These are phyloP conservation scores for Sternotherus odoratus DNA, from an alignment of 2,797 vertebrate genomes.

Conservation along the genomic window DNA sequence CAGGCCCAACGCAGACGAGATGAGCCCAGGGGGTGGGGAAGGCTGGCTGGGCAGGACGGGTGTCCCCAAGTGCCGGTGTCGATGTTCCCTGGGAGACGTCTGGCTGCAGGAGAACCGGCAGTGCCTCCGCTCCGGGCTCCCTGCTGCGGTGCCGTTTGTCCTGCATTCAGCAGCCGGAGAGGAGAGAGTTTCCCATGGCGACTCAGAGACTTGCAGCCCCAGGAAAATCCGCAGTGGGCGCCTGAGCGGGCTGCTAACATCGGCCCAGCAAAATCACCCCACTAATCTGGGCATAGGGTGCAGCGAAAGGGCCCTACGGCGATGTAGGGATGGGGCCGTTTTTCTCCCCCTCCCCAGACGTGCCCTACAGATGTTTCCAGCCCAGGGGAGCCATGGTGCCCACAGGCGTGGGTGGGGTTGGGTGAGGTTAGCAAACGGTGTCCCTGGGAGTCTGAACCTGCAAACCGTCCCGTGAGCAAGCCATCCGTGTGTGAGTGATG, in stretches of 20 bases:
- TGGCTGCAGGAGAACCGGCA: not conserved
- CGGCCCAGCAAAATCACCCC: not conserved
- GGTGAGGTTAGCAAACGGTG: not conserved
- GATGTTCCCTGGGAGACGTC: not conserved
- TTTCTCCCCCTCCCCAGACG: too few species aligned
- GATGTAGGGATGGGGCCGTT: too few species aligned
- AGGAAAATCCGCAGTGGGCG: not conserved
- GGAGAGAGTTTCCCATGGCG: not conserved
- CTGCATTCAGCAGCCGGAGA: not conserved
- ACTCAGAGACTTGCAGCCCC: rapidly evolving
- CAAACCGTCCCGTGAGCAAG: not conserved
- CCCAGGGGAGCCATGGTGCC: too few species aligned
- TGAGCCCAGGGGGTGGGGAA: not conserved
- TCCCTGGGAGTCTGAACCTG: not conserved
- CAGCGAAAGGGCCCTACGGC: too few species aligned
- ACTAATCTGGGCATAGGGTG: not conserved
- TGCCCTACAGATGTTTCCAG: too few species aligned
- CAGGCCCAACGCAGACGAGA: not conserved
- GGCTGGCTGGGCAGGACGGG: not conserved
- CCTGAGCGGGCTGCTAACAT: not conserved
- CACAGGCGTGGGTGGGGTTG: not conserved
- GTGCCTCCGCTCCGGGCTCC: not conserved
- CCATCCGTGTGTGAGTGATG: too few species aligned
- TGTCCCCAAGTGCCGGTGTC: not conserved
- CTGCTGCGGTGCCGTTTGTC: constrained; percentile 14